A percentile compares a stretch with the other conserved stretches of the same genome.
Evolutionary conservation across 2,888 invertebrate genomes (phyloP).

Genomic region (Bimastos eiseni): DNA sequence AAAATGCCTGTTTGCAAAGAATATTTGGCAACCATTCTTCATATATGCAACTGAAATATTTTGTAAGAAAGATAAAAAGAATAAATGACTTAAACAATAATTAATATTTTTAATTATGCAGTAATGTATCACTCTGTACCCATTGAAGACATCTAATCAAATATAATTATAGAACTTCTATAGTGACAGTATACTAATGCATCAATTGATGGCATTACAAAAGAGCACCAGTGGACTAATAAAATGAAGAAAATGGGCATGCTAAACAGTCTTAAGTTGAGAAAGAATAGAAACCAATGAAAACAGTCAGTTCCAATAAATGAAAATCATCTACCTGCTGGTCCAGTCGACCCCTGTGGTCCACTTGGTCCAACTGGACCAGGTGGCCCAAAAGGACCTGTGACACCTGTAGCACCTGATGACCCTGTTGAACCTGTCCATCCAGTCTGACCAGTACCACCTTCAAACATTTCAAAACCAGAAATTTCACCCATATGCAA

Average conservation of each 20-base stretch:
- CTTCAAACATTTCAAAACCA: neutral
- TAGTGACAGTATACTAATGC: no score
- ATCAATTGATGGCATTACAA: no score
- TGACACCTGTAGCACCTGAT: neutral
- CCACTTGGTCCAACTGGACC: neutral
- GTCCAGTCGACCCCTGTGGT: neutral
- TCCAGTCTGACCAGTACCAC: neutral
- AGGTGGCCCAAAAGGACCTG: neutral
- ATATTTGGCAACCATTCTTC: neutral
- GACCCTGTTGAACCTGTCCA: neutral
- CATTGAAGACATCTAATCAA: no score
- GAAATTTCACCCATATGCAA: neutral
- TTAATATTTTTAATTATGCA: no score
- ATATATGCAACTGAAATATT: neutral
- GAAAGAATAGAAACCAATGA: no score
- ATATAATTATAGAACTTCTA: no score
- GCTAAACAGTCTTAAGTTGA: no score
- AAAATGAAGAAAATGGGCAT: no score
- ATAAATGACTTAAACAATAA: neutral
- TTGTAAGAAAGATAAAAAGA: neutral
- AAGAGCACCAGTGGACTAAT: no score
- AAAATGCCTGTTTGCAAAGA: neutral
- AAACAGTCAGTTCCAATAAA: neutral
- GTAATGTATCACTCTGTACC: no score
- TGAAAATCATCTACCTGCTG: slow-evolving; percentile 7